phyloP scores from a whole-genome alignment of 2,888 invertebrate species.

The Antitype chi region DNA sequence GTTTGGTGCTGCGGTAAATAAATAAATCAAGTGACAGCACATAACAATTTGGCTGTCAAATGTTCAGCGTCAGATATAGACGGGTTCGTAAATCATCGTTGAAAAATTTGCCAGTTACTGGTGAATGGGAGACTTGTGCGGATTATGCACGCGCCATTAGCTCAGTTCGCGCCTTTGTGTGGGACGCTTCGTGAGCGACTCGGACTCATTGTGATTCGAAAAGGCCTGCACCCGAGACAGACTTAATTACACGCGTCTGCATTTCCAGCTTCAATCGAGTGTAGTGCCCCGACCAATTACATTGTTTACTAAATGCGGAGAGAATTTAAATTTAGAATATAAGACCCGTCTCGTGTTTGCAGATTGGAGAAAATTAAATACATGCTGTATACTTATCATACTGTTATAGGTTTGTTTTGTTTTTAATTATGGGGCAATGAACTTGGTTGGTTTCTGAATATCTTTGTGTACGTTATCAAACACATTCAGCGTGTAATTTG shows the following conservation, averaged over 20 bases:
- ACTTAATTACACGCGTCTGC: conserved; percentile 77
- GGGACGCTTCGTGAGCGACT: conserved; percentile 68
- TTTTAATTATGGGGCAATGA: conserved; percentile 52
- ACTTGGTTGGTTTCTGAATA: conserved; percentile 22
- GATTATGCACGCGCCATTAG: conserved; percentile 86
- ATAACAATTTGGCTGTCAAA: conserved; percentile 66
- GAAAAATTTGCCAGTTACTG: conserved; percentile 81
- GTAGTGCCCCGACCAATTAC: conserved; percentile 61
- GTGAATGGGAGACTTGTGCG: conserved; percentile 83
- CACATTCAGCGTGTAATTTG: conserved; percentile 42
- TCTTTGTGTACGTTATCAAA: conserved; percentile 46
- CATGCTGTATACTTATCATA: conserved; percentile 25
- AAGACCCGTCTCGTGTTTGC: conserved; percentile 42
- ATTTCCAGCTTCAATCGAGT: conserved; percentile 68
- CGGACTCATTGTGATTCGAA: conserved; percentile 80
- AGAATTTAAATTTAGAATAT: conserved; percentile 56
- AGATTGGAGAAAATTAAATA: conserved; percentile 55
- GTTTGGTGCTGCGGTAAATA: conserved; percentile 53
- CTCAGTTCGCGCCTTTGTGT: conserved; percentile 81
- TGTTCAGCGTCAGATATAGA: conserved; percentile 64
- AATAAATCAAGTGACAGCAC: conserved; percentile 62
- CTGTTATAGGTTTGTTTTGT: conserved; percentile 47
- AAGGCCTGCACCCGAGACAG: conserved; percentile 75
- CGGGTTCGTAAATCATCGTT: conserved; percentile 74
- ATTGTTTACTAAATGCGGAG: conserved; percentile 56